Conservation (phyloP, 1,140 invertebrate genomes). For the Nasonia vitripennis region DNA sequence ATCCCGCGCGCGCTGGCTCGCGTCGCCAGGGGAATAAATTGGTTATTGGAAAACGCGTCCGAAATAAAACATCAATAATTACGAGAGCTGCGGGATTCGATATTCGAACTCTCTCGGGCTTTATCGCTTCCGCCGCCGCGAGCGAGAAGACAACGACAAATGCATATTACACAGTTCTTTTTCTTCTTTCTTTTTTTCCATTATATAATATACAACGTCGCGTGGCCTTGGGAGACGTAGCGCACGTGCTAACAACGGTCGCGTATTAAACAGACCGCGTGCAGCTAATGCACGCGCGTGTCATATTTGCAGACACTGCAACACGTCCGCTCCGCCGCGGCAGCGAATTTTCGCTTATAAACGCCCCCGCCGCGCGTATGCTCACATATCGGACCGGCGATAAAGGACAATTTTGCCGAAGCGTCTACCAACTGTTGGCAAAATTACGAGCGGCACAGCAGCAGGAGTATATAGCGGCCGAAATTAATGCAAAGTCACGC, state of each 20-base stretch:
- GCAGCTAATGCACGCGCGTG: slow-evolving; percentile 16
- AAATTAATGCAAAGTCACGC: slow-evolving; percentile 53
- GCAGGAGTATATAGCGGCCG: background rate
- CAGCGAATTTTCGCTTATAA: background rate
- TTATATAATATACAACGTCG: background rate
- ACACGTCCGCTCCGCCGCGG: background rate
- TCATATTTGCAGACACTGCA: slow-evolving; percentile 35
- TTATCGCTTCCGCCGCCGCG: slow-evolving; percentile 4
- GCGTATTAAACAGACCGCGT: slow-evolving; percentile 9
- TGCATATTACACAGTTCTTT: no score
- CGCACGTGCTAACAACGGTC: background rate
- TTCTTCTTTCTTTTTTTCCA: background rate
- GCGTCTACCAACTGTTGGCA: slow-evolving; percentile 6
- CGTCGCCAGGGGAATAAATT: slow-evolving; percentile 3
- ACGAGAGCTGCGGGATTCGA: background rate
- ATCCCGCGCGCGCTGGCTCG: background rate
- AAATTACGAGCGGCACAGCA: slow-evolving; percentile 13
- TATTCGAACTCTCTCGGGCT: background rate
- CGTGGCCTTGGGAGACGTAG: background rate
- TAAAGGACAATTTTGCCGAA: slow-evolving; percentile 34
- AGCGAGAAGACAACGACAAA: no score
- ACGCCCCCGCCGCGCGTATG: background rate
- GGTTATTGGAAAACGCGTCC: slow-evolving; percentile 18
- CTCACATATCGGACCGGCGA: background rate
- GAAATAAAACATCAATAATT: slow-evolving; percentile 42